phyloP scores from a whole-genome alignment of 2,113 vertebrate genomes.

The Caranx melampygus region DNA sequence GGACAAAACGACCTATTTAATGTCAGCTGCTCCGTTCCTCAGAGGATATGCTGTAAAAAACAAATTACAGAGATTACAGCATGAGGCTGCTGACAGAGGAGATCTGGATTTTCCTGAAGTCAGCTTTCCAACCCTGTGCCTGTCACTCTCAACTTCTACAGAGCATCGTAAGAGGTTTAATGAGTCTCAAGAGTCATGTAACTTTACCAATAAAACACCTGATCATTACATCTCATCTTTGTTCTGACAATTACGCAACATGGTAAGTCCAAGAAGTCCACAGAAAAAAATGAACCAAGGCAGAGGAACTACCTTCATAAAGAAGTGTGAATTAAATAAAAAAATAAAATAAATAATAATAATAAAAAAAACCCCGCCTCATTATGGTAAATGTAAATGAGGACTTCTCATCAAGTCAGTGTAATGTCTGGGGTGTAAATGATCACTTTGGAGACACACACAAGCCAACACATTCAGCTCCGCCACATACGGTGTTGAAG shows the following conservation, averaged over 20 bases:
- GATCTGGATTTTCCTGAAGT: constrained; percentile 13
- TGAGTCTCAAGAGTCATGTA: background rate
- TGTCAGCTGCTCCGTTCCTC: constrained; percentile 22
- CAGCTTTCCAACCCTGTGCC: constrained; percentile 27
- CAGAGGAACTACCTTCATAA: background rate
- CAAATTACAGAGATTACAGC: constrained; percentile 19
- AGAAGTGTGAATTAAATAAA: background rate
- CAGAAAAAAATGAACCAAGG: background rate
- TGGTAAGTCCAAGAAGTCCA: background rate
- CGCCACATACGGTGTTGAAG: background rate
- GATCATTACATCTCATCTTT: constrained; percentile 37
- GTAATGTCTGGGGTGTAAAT: background rate
- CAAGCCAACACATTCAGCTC: background rate
- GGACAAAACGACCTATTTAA: constrained; percentile 24
- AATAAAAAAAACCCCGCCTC: background rate
- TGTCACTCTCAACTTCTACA: background rate
- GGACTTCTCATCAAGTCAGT: background rate
- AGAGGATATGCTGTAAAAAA: constrained; percentile 22
- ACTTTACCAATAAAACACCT: constrained; percentile 33
- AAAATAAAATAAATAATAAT: background rate
- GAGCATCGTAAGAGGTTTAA: constrained; percentile 14
- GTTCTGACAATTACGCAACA: constrained; percentile 14
- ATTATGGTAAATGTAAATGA: background rate
- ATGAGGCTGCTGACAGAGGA: constrained; percentile 45
- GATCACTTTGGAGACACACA: background rate